Conservation (phyloP, 1,140 invertebrate genomes). For the Rhyacophila brunnea region DNA sequence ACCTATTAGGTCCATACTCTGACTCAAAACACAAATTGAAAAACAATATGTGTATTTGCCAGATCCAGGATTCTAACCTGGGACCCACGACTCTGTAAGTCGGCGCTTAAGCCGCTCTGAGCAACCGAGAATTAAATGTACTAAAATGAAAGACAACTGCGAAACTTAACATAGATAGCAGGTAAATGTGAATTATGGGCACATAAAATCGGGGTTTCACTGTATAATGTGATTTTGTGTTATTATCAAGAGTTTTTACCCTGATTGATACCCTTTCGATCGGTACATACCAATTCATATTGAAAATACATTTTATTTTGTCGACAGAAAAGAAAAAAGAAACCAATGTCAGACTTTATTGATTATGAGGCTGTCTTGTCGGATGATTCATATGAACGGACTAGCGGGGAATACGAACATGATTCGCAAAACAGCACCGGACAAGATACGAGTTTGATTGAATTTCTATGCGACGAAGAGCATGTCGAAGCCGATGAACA, state of each 20-base stretch:
- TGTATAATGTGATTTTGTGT: background rate
- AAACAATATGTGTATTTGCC: too few species aligned
- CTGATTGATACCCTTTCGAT: background rate
- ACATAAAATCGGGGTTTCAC: too few species aligned
- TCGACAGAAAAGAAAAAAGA: conserved; percentile 43
- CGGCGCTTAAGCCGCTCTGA: too few species aligned
- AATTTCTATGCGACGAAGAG: conserved; percentile 51
- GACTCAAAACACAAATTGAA: too few species aligned
- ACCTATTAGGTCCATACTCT: too few species aligned
- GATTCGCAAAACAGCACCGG: conserved; percentile 23
- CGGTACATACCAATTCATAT: background rate
- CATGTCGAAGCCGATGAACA: conserved; percentile 43
- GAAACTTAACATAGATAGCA: background rate
- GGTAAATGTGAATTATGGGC: background rate
- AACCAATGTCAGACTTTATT: conserved; percentile 48
- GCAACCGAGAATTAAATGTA: background rate
- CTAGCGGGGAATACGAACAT: conserved; percentile 22
- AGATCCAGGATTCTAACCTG: too few species aligned
- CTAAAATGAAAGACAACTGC: too few species aligned
- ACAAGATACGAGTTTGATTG: conserved; percentile 39
- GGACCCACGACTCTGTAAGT: too few species aligned
- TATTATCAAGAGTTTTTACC: background rate
- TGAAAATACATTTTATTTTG: conserved; percentile 23
- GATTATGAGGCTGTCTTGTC: conserved; percentile 59
- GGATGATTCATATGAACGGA: conserved; percentile 37